Evolutionary conservation across 1,140 invertebrate genomes (phyloP).

Genomic region (Druon quercuslanigerum): DNA sequence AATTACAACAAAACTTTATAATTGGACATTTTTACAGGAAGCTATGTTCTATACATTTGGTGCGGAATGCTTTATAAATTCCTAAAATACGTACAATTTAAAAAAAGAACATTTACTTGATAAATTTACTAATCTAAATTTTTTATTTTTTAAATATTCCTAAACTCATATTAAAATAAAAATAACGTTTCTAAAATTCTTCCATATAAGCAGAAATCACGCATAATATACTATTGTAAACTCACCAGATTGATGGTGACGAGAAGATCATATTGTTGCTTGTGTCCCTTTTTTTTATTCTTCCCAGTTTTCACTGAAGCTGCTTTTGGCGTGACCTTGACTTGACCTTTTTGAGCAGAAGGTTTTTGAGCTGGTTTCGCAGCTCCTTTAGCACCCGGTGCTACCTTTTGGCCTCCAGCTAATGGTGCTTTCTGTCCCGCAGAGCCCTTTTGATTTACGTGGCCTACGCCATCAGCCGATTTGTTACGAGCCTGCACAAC

Average conservation of each 20-base stretch:
- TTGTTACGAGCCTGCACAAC: slow-evolving; percentile 84
- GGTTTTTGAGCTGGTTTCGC: slow-evolving; percentile 74
- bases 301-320: slow-evolving; percentile 82
- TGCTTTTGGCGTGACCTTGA: slow-evolving; percentile 72
- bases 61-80: too few relatives aligned
- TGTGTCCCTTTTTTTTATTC: slow-evolving; percentile 86
- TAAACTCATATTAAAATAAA: too few relatives aligned
- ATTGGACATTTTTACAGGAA: too few relatives aligned
- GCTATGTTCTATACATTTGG: too few relatives aligned
- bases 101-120: too few relatives aligned
- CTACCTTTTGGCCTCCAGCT: slow-evolving; percentile 78
- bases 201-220: too few relatives aligned
- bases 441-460: slow-evolving; percentile 82
- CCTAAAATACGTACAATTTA: too few relatives aligned
- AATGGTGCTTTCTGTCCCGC: slow-evolving; percentile 73
- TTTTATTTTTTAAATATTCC: too few relatives aligned
- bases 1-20: too few relatives aligned
- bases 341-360: slow-evolving; percentile 73
- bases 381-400: slow-evolving; percentile 77
- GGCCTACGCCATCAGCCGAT: slow-evolving; percentile 84
- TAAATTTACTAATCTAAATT: too few relatives aligned
- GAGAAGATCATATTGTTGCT: slow-evolving; percentile 87
- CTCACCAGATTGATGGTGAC: slow-evolving; percentile 90
- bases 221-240: slow-evolving; percentile 33
- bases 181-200: too few relatives aligned